These are phyloP conservation scores for Dusona sp. DNA, from an alignment of 2,888 invertebrate genomes.

Conservation along the genomic window DNA sequence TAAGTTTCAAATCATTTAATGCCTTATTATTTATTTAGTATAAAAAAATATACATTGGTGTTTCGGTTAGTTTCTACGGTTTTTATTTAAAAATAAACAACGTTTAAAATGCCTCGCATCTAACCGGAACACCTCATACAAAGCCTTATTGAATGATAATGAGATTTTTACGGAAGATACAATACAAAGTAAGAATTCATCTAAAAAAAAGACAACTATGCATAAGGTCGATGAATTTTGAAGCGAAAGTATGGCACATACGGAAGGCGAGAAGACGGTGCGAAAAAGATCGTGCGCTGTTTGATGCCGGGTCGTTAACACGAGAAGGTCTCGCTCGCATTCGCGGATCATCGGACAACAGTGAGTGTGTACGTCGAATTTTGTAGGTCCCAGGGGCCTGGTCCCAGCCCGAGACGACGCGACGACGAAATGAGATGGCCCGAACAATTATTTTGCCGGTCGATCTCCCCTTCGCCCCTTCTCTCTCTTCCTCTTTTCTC, in stretches of 20 bases:
- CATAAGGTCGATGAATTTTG: constrained; percentile 73
- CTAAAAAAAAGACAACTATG: constrained; percentile 15
- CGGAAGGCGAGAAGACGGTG: constrained; percentile 73
- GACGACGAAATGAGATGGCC: constrained; percentile 69
- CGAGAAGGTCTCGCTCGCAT: constrained; percentile 23
- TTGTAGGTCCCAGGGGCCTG: constrained; percentile 12
- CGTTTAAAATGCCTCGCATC: neutral
- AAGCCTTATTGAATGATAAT: constrained; percentile 40
- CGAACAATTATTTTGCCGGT: constrained; percentile 81
- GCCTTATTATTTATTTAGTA: too few relatives aligned
- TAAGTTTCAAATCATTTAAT: too few relatives aligned
- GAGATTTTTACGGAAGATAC: constrained; percentile 24
- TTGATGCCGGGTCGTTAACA: constrained; percentile 37
- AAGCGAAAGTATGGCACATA: constrained; percentile 61
- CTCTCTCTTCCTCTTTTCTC: neutral
- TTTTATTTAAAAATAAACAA: neutral
- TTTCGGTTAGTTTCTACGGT: too few relatives aligned
- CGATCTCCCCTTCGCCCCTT: constrained; percentile 61
- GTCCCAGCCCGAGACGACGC: constrained; percentile 45
- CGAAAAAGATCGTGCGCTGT: constrained; percentile 21
- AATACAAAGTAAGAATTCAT: constrained; percentile 4
- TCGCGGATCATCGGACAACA: constrained; percentile 34
- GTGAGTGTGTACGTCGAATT: constrained; percentile 38
- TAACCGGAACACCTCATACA: neutral
- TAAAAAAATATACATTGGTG: too few relatives aligned